Percentiles rank a stretch among this genome's conserved stretches.
phyloP scores from a whole-genome alignment of 53 echinoderm and acorn worm genomes.

The Hippasteria phrygiana region DNA sequence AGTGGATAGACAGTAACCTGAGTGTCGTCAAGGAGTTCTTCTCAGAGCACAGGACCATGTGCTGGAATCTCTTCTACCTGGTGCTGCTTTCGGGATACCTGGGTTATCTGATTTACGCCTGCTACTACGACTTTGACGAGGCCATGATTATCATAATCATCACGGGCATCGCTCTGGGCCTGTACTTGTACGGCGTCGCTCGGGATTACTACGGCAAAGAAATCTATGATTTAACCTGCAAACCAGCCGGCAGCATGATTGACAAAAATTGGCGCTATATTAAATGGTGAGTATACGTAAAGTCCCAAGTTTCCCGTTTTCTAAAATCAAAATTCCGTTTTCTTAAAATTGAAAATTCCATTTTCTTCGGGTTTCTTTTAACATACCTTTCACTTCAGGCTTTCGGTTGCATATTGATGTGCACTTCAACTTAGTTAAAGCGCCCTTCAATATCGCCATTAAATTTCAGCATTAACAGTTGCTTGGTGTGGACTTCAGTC shows the following conservation, averaged over 20 bases:
- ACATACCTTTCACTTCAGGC: too few species aligned
- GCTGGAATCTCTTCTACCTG: conserved; percentile 21
- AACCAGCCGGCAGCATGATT: conserved; percentile 41
- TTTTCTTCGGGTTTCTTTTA: too few species aligned
- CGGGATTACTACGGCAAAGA: conserved; percentile 73
- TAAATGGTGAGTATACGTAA: conserved; percentile 72
- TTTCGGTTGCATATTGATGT: too few species aligned
- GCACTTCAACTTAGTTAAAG: too few species aligned
- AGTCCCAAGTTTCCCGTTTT: too few species aligned
- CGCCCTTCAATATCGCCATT: too few species aligned
- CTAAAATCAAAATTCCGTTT: too few species aligned
- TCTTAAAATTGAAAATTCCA: too few species aligned
- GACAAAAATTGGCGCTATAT: conserved; percentile 70
- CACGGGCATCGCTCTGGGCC: conserved; percentile 70
- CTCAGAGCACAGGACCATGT: conserved; percentile 44
- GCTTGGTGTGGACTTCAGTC: too few species aligned
- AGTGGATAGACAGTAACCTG: conserved; percentile 57
- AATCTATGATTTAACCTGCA: conserved; percentile 50
- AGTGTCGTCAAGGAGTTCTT: conserved; percentile 29
- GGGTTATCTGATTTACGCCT: conserved; percentile 84
- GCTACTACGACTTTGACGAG: conserved; percentile 79
- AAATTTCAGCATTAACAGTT: too few species aligned
- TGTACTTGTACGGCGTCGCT: conserved; percentile 63
- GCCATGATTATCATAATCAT: conserved; percentile 76
- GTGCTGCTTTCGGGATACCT: conserved; percentile 58